These are phyloP conservation scores for Noturus placidus DNA, from an alignment of 2,113 vertebrate genomes.

Conservation along the genomic window DNA sequence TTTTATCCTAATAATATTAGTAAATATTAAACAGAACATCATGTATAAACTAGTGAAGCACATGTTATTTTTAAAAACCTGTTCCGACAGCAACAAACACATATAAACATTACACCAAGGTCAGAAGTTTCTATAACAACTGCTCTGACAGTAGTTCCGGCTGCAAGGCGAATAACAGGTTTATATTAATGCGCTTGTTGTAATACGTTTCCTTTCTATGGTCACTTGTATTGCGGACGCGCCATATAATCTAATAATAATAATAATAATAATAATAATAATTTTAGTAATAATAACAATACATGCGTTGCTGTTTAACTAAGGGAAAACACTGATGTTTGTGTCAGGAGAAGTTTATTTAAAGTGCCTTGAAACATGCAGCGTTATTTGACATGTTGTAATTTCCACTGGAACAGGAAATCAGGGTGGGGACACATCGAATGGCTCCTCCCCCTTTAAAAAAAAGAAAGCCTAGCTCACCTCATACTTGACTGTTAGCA, in stretches of 20 bases:
- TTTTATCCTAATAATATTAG: neutral
- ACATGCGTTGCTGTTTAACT: neutral
- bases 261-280: neutral
- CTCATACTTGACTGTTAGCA: too few relatives aligned
- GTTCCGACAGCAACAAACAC: neutral
- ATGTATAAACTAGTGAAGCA: neutral
- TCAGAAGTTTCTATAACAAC: neutral
- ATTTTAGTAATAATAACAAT: too few relatives aligned
- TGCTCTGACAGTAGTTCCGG: neutral
- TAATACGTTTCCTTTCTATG: neutral
- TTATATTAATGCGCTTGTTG: neutral
- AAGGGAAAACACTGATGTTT: too few relatives aligned
- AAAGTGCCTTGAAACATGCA: too few relatives aligned
- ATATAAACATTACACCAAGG: neutral
- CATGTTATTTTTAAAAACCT: neutral
- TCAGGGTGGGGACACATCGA: too few relatives aligned
- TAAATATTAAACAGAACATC: neutral
- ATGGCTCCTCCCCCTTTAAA: too few relatives aligned
- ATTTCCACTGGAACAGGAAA: too few relatives aligned
- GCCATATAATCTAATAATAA: neutral
- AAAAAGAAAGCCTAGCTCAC: too few relatives aligned
- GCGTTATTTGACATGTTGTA: too few relatives aligned
- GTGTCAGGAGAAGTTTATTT: too few relatives aligned
- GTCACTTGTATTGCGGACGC: neutral
- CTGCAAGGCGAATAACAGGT: neutral